Evolutionary conservation across 2,113 vertebrate genomes (phyloP).

Genomic region (Pseudopipra pipra): DNA sequence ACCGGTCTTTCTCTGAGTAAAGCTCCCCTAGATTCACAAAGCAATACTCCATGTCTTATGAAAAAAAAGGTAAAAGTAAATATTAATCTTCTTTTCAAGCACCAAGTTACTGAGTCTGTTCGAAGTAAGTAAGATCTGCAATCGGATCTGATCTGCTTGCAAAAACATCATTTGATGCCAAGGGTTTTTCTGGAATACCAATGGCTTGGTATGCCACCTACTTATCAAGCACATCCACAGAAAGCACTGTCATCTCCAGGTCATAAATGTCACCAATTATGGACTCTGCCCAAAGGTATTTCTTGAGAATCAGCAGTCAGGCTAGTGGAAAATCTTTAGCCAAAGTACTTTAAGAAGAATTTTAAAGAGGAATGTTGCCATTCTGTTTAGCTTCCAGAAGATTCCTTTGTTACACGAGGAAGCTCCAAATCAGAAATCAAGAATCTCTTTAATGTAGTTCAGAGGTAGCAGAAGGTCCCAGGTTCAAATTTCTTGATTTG

Average conservation of each 20-base stretch:
- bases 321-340: not conserved
- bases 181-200: slow-evolving; percentile 29
- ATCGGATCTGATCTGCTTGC: slow-evolving; percentile 26
- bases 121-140: slow-evolving; percentile 32
- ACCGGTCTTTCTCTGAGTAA: not conserved
- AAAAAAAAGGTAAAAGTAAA: slow-evolving; percentile 9
- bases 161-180: slow-evolving; percentile 44
- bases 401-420: not conserved
- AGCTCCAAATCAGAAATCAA: not conserved
- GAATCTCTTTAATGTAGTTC: not conserved
- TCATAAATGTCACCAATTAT: not conserved
- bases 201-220: not conserved
- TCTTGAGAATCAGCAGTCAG: not conserved
- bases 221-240: not conserved
- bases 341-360: not conserved
- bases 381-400: not conserved
- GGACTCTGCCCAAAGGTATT: not conserved
- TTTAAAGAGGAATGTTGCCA: not conserved
- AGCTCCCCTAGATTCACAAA: slow-evolving; percentile 20
- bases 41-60: not conserved
- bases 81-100: not conserved
- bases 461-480: not conserved
- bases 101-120: not conserved
- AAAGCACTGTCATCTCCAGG: slow-evolving; percentile 10
- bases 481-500: not conserved